phyloP scores from a whole-genome alignment of 2,797 vertebrate genomes.

The Thunnus albacares region DNA sequence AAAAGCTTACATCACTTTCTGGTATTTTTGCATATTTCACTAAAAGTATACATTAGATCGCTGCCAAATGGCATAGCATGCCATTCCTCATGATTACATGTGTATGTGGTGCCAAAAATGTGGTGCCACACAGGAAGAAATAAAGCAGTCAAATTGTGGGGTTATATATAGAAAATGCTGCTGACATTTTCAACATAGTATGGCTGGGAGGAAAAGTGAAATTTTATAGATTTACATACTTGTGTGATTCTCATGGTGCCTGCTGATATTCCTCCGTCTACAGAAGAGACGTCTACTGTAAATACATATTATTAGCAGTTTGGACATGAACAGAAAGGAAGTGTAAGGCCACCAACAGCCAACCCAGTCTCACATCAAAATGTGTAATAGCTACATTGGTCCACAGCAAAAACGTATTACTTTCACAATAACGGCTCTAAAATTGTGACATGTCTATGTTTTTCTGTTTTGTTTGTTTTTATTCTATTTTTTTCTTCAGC shows the following conservation, averaged over 20 bases:
- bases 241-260: conserved; percentile 27
- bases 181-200: conserved; percentile 18
- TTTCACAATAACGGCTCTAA: too few relatives aligned
- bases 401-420: too few relatives aligned
- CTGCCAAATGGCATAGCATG: conserved; percentile 13
- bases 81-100: conserved; percentile 47
- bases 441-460: too few relatives aligned
- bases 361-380: too few relatives aligned
- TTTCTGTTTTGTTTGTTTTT: too few relatives aligned
- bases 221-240: conserved; percentile 11
- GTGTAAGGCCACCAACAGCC: conserved; percentile 15
- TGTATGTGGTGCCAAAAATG: conserved; percentile 17
- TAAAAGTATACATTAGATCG: background rate
- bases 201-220: conserved; percentile 13
- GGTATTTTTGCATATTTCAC: background rate
- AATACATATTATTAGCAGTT: conserved; percentile 27
- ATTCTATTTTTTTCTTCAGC: too few relatives aligned
- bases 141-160: conserved; percentile 22
- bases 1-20: background rate
- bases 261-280: conserved; percentile 7
- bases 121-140: conserved; percentile 24
- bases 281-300: conserved; percentile 3
- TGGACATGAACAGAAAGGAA: conserved; percentile 31
- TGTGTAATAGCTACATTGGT: too few relatives aligned
- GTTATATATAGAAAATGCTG: conserved; percentile 17